Evolutionary conservation across 1,140 invertebrate genomes (phyloP), one percentile per base, ranked within the genome.

Genomic region (Akabosia matsudoensis): DNA sequence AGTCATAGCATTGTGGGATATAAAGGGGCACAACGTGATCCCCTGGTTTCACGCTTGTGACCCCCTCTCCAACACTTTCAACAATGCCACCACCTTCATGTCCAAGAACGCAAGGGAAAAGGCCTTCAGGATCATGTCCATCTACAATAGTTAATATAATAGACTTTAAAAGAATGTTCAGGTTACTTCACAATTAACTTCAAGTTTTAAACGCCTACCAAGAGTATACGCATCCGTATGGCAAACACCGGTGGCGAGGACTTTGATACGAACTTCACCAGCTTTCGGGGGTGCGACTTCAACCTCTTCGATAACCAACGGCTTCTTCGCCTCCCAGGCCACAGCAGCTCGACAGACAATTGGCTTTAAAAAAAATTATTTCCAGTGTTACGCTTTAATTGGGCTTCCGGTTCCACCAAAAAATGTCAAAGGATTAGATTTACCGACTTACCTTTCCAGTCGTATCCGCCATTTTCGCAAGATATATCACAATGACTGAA

Each of bases 1-100:
- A 99, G 4, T 96, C 91, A 52, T 91, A 88, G 85, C 97, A 99
- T 85, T 99, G 97, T 1, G 97, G 97, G 79, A 97, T 92, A 82
- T 98, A 99, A 30, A 97, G 85, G 7, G 97, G 97, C 78, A 99
- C 89, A 0, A 99, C 97, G 87, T 97, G 93, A 85, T 99, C 97
- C 78, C 97, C 93, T 76, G 90, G 87, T 82, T 92, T 87, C 56
- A 98, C 93, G 70, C 90, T 89, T 4, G 91, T 94, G 0, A 99
- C 97, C n/a, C 92, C 94, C 85, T 93, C 90, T 0, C 97, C 97
- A 75, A 98, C 88, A 85, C 95, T 97, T 85, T 98, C 97, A 16
- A 99, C 97, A 82, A 98, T 91, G 28, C 97, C 97, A 78, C 90
- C 93, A 22, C 96, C 97, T 87, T 98, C 96, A 82, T 98, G 96